Percentiles rank a stretch among this genome's conserved stretches.
These are phyloP conservation scores for Calyptomena viridis DNA, from an alignment of 2,113 vertebrate species.

Conservation along the genomic window DNA sequence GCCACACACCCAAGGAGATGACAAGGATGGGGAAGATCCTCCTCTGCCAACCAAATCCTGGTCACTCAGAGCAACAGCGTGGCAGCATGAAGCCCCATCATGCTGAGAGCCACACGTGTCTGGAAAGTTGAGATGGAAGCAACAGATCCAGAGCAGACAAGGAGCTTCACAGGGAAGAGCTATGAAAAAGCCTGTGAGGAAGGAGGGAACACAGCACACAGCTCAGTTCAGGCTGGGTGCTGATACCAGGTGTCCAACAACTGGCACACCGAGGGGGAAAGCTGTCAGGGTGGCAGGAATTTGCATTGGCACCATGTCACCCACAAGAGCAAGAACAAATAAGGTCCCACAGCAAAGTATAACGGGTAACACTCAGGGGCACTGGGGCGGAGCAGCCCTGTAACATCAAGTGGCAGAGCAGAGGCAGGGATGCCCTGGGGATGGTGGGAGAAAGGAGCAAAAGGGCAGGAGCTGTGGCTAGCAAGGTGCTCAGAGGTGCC, in stretches of 20 bases:
- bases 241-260: background rate
- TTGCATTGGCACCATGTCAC: rapidly evolving
- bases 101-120: background rate
- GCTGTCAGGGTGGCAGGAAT: background rate
- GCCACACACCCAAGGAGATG: background rate
- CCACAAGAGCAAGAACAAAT: background rate
- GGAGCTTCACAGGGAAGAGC: background rate
- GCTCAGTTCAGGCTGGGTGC: background rate
- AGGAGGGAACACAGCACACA: rapidly evolving
- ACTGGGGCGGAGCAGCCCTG: background rate
- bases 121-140: background rate
- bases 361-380: background rate
- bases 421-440: background rate
- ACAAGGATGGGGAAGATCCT: background rate
- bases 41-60: background rate
- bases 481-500: background rate
- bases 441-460: background rate
- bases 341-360: background rate
- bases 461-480: background rate
- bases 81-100: rapidly evolving
- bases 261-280: background rate
- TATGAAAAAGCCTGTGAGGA: background rate
- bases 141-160: background rate
- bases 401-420: background rate
- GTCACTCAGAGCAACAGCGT: background rate